Percentiles rank a stretch among this genome's conserved stretches.
Conservation (phyloP, 2,113 vertebrate species). For the Paramormyrops kingsleyae region DNA sequence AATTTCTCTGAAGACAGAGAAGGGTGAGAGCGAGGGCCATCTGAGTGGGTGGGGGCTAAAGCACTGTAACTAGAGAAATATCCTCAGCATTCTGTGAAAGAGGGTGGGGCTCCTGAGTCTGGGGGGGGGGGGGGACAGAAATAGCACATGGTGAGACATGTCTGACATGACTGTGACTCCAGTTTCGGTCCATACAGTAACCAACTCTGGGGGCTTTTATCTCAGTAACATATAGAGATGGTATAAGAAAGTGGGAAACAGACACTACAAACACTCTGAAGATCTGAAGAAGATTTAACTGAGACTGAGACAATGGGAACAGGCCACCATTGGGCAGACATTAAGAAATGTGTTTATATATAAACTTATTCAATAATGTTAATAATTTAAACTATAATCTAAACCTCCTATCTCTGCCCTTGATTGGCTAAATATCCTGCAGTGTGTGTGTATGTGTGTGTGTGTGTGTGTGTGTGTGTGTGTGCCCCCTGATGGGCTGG, state of each 20-base stretch:
- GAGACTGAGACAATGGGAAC: background rate
- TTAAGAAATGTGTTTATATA: background rate
- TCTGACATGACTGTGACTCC: constrained; percentile 7
- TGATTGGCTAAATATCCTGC: background rate
- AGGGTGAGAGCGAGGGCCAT: background rate
- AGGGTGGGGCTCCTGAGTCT: background rate
- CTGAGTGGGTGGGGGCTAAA: background rate
- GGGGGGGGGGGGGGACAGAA: constrained; percentile 11
- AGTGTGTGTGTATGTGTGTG: background rate
- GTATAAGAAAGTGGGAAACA: background rate
- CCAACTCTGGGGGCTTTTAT: background rate
- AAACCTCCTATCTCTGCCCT: background rate
- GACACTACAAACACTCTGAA: background rate
- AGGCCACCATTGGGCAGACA: background rate
- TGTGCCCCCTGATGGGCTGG: background rate
- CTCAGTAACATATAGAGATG: background rate
- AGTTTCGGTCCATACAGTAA: background rate
- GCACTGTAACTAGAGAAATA: constrained; percentile 22
- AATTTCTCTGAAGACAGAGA: background rate
- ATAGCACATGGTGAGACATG: constrained; percentile 20
- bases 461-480: background rate
- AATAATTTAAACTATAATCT: background rate
- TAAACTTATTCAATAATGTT: background rate
- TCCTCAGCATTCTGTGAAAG: constrained; percentile 1
- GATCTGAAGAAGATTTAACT: background rate